These are phyloP conservation scores for Dicranocentrus wangi DNA, from an alignment of 2,888 invertebrate species.

Conservation along the genomic window DNA sequence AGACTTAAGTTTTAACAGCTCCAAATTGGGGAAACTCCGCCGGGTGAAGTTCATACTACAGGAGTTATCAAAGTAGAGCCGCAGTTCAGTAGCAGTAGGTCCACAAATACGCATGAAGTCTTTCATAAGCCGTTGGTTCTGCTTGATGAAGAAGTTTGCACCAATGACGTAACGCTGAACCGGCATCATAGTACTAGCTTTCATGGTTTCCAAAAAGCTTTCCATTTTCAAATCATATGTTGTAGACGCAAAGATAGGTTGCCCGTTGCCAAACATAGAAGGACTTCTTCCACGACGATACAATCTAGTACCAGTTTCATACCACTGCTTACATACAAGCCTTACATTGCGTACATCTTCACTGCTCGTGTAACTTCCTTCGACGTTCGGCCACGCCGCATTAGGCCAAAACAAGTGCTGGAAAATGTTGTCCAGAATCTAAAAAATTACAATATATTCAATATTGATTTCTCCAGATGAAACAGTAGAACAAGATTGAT, in stretches of 20 bases:
- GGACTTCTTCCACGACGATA: slow-evolving; percentile 22
- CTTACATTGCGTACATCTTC: slow-evolving; percentile 21
- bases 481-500: not conserved
- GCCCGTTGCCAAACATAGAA: slow-evolving; percentile 18
- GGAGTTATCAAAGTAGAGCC: slow-evolving; percentile 31
- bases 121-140: slow-evolving; percentile 41
- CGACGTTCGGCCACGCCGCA: slow-evolving; percentile 1
- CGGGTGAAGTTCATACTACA: slow-evolving; percentile 36
- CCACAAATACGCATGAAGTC: slow-evolving; percentile 46
- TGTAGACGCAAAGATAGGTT: not conserved
- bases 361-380: not conserved
- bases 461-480: not conserved
- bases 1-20: slow-evolving; percentile 22
- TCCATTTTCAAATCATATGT: slow-evolving; percentile 41
- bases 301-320: slow-evolving; percentile 29
- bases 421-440: slow-evolving; percentile 46
- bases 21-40: slow-evolving; percentile 36
- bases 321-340: slow-evolving; percentile 44
- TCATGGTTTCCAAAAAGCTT: slow-evolving; percentile 30
- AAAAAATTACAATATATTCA: not conserved
- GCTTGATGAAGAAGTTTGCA: slow-evolving; percentile 35
- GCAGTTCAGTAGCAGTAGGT: slow-evolving; percentile 6
- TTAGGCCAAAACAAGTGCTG: slow-evolving; percentile 29
- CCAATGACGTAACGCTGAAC: slow-evolving; percentile 33
- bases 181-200: slow-evolving; percentile 22